phyloP scores from a whole-genome alignment of 2,888 invertebrate genomes.

The Nowickia ferox region DNA sequence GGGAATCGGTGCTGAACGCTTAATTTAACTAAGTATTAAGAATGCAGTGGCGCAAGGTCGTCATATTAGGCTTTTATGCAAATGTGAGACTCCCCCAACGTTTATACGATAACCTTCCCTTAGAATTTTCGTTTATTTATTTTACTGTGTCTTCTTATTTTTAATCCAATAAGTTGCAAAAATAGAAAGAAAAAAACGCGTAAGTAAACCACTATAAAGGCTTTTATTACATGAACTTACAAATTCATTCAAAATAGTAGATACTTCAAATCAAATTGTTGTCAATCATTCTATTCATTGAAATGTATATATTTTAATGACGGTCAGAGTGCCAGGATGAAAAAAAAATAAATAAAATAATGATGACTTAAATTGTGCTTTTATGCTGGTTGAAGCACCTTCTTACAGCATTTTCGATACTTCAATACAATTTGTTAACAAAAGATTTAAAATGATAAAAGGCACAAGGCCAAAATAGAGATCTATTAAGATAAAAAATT shows the following conservation, averaged over 20 bases:
- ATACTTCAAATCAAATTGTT: conserved; percentile 59
- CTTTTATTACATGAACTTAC: conserved; percentile 11
- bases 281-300: conserved; percentile 75
- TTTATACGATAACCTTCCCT: conserved; percentile 19
- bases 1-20: too few relatives aligned
- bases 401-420: conserved; percentile 1
- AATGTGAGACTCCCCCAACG: too few relatives aligned
- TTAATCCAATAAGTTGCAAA: conserved; percentile 27
- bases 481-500: conserved; percentile 44
- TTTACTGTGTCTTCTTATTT: conserved; percentile 3
- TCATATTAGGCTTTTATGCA: too few relatives aligned
- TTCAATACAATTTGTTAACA: conserved; percentile 42
- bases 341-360: conserved; percentile 37
- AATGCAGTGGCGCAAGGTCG: too few relatives aligned
- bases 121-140: background rate
- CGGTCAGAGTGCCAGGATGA: conserved; percentile 75
- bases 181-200: conserved; percentile 35
- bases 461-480: background rate
- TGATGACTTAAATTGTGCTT: conserved; percentile 57
- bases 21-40: too few relatives aligned
- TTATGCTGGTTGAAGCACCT: conserved; percentile 60
- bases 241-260: conserved; percentile 26
- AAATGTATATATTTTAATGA: conserved; percentile 80
- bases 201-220: conserved; percentile 40
- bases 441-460: conserved; percentile 37